These are phyloP conservation scores for Pipistrellus pygmaeus DNA, from an alignment of 2,797 vertebrate species.

Conservation along the genomic window DNA sequence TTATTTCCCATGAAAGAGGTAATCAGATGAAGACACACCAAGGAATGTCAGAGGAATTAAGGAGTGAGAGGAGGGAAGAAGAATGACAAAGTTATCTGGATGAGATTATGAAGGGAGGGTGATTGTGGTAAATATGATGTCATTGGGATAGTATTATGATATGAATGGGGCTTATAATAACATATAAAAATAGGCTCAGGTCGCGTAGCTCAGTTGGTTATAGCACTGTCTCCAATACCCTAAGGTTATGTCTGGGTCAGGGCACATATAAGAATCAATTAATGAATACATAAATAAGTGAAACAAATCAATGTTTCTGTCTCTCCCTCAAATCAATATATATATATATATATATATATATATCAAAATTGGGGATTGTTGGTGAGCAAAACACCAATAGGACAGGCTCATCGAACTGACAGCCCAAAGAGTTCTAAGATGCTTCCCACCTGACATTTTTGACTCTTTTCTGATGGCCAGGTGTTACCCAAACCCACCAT, in stretches of 20 bases:
- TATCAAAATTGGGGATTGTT: not conserved
- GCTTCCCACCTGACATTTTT: not conserved
- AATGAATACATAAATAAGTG: not conserved
- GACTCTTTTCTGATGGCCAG: not conserved
- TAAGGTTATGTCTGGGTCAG: not conserved
- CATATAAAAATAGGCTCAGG: not conserved
- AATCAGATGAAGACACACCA: not conserved
- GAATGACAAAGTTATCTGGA: not conserved
- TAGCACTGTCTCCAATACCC: not conserved
- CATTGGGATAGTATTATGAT: not conserved
- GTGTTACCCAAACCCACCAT: not conserved
- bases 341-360: not conserved
- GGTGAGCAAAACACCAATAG: not conserved
- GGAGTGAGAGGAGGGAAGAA: not conserved
- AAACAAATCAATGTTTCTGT: not conserved
- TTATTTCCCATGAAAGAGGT: not conserved
- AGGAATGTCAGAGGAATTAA: not conserved
- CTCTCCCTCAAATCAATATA: not conserved
- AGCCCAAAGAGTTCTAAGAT: not conserved
- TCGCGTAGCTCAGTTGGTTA: not conserved
- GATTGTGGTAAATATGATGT: not conserved
- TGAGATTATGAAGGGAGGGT: not conserved
- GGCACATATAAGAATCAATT: not conserved
- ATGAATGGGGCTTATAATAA: not conserved
- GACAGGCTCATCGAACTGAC: not conserved